Base-by-base conservation (phyloP, 2,888 invertebrate species). In the Aradus depressus region DNA sequence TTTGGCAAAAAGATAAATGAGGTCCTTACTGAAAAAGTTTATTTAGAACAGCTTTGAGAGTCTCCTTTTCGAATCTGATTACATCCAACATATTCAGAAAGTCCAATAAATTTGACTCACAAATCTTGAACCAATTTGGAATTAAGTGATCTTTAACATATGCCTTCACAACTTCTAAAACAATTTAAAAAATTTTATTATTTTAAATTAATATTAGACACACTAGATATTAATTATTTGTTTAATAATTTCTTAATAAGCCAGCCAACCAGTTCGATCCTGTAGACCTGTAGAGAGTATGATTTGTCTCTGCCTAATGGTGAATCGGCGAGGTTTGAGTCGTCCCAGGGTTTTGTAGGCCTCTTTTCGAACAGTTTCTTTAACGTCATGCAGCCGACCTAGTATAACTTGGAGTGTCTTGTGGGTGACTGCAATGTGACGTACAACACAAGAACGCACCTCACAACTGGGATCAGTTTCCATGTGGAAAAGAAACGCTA, bases 61-160 rank as follows among this genome's bases (percentile, higher is more conserved):
- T 55, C 70, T 66, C 54, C 72, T 66, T 54, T 72, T 72, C 66
- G 28, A 76, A 76, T 52, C 74, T 73, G 58, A 88, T 87, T 35
- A 86, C 72, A 61, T 88, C 80, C 21, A 91, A 71, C 3, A 82
- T 81, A 53, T 78, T 76, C 44, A 89, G 70, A n/a, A 92, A 70
- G 4, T 77, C 72, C 14, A 87, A 69, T 37, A 81, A 77, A 60
- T 85, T 79, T 2, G 80, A 77, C 42, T 81, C 72, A 62, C 81
- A 84, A 1, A 77, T 72, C 45, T 79, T 74, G 53, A 90, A 68
- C 91, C 91, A 91, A 2, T 79, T 71, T 0, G 83, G 81, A 1
- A 91, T 67, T 58, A 86, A 66, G 6, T 68, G 64, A 23, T 67
- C 69, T 26, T 66, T 65, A 0, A 79, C 72, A 56, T 68, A 69